Evolutionary conservation across 2,113 vertebrate species (phyloP), one percentile per base, ranked within the genome.

Genomic region (Neodontobutis hainanensis): DNA sequence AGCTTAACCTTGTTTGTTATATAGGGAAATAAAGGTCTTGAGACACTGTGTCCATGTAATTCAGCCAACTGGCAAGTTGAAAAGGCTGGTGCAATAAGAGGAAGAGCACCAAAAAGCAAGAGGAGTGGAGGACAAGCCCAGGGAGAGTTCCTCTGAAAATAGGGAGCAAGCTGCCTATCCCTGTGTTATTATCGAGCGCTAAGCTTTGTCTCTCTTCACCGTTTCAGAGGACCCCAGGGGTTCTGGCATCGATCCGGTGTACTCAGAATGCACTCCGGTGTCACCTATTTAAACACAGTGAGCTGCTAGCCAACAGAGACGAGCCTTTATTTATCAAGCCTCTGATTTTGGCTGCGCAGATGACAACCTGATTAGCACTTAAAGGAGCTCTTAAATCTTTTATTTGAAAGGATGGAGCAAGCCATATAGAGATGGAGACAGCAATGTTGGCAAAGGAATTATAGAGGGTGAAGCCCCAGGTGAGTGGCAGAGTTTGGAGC

Each of bases 351-450:
- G 79, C 86, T 80, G 79, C 86, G 77, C 40, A 60, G 83, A 90
- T 87, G 91, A 91, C 90, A 91, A 90, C 76, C 85, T 90, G 87
- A 92, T 92, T 91, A 92, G 82, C 87, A 89, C 88, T 88, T 87
- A 85, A 86, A 90, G 71, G 69, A 80, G 74, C 81, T 81, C 74
- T 75, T 85, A 85, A 85, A 88, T 91, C 85, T 88, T 84, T 78
- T 67, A 75, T 76, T 77, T 77, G 70, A 82, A 72, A 72, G 56
- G 69, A 57, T 61, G 72, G 83, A 71, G 77, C 58, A 60, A 60
- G 85, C 79, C 66, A 79, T 78, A 68, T 36, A 70, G 65, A 78
- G 70, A 65, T 32, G 51, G 59, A 82, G 70, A 73, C 53, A 51
- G 65, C 51, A 46, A 63, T 73, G 49, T 61, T 56, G 62, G 71